These are phyloP conservation scores for Sturnus vulgaris DNA, from an alignment of 2,113 vertebrate genomes.

Conservation along the genomic window DNA sequence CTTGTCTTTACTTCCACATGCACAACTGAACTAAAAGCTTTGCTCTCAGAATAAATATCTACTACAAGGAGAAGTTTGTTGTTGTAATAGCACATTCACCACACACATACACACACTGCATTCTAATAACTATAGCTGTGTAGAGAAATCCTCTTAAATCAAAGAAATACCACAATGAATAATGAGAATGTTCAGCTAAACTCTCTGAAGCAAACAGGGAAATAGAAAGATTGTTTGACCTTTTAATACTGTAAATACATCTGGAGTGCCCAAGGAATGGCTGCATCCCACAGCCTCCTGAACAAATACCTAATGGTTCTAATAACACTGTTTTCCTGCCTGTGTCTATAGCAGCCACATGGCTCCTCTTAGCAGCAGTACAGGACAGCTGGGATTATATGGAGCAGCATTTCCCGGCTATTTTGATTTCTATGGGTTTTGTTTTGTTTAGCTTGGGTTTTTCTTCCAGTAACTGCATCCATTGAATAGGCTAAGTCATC, in stretches of 20 bases:
- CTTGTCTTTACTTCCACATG: not conserved
- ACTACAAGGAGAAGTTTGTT: conserved; percentile 24
- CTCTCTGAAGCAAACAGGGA: conserved; percentile 18
- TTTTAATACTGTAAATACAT: conserved; percentile 64
- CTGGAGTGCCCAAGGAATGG: conserved; percentile 12
- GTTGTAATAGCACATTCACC: conserved; percentile 38
- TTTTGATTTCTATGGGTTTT: not conserved
- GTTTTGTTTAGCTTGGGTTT: not conserved
- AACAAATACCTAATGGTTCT: conserved; percentile 14
- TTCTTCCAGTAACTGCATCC: not conserved
- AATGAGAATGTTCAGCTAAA: conserved; percentile 40
- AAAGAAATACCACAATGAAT: conserved; percentile 14
- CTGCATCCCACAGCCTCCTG: conserved; percentile 28
- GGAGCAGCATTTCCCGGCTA: not conserved
- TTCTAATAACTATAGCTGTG: conserved; percentile 32
- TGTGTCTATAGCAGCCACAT: not conserved
- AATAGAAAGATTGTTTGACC: conserved; percentile 58
- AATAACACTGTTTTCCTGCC: not conserved
- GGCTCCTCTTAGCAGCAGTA: not conserved
- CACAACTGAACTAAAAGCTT: conserved; percentile 45
- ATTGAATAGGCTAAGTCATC: not conserved
- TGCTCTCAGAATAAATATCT: conserved; percentile 2
- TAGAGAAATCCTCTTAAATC: conserved; percentile 55
- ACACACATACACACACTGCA: not conserved
- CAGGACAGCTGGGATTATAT: not conserved